These are phyloP conservation scores for Cydia strobilella DNA, from an alignment of 1,140 invertebrate species.

Conservation along the genomic window DNA sequence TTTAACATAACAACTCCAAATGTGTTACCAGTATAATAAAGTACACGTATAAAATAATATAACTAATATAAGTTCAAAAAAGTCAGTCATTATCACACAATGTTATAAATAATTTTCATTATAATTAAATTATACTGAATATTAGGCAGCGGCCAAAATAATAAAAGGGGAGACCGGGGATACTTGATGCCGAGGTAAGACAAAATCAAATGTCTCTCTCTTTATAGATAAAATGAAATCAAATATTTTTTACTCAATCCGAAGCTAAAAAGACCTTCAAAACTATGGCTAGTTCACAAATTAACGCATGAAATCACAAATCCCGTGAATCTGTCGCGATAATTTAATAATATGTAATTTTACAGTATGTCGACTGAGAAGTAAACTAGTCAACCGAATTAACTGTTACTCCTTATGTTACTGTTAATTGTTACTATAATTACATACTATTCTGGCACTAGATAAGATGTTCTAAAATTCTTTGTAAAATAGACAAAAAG, in stretches of 20 bases:
- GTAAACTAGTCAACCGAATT: not conserved
- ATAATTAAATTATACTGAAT: not conserved
- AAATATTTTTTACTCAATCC: too few relatives aligned
- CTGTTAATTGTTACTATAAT: not conserved
- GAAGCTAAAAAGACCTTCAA: too few relatives aligned
- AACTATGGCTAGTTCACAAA: not conserved
- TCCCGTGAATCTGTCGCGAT: not conserved
- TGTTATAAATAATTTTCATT: not conserved
- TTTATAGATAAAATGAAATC: too few relatives aligned
- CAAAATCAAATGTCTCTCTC: too few relatives aligned
- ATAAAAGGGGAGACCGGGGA: not conserved
- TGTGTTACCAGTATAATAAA: not conserved
- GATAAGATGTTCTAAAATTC: not conserved
- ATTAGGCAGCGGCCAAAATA: not conserved
- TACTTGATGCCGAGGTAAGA: not conserved
- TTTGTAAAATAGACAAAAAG: not conserved
- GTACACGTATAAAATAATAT: not conserved
- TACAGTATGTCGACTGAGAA: not conserved
- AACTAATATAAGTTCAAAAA: not conserved
- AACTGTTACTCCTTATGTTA: too few relatives aligned
- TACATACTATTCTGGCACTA: slow-evolving; percentile 16
- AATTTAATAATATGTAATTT: not conserved
- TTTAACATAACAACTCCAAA: not conserved
- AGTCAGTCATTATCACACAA: slow-evolving; percentile 10
- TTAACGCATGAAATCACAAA: not conserved